Conservation (phyloP, 2,113 vertebrate genomes). For the Anhinga anhinga region DNA sequence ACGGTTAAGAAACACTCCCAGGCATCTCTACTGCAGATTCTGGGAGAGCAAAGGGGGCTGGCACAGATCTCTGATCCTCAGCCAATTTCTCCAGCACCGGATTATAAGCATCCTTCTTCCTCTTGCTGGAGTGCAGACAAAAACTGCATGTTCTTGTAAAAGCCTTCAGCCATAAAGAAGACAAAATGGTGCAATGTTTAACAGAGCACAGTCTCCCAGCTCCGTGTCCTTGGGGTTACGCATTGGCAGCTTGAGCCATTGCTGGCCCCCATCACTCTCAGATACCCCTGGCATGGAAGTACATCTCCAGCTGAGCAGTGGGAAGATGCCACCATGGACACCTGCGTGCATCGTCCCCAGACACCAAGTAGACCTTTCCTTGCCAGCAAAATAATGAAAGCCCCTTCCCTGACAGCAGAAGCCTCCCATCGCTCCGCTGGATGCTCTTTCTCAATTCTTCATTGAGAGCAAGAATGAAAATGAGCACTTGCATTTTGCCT, state of each 20-base stretch:
- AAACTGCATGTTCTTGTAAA: conserved; percentile 49
- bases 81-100: conserved; percentile 48
- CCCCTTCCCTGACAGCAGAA: neutral
- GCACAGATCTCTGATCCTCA: conserved; percentile 44
- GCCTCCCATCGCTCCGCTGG: neutral
- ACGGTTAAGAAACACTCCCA: neutral
- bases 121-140: conserved; percentile 53
- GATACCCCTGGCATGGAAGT: rapidly evolving
- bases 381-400: neutral
- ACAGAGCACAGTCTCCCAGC: neutral
- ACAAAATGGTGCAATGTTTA: neutral
- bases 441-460: neutral
- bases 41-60: conserved; percentile 59
- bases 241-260: rapidly evolving
- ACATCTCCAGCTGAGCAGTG: neutral
- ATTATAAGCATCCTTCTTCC: conserved; percentile 60
- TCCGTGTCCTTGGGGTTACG: neutral
- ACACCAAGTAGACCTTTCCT: neutral
- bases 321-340: neutral
- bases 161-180: conserved; percentile 32
- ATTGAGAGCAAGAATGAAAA: neutral
- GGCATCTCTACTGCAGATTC: conserved; percentile 39
- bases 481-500: neutral
- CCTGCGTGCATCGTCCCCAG: neutral
- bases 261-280: neutral